These are phyloP conservation scores for Erpetoichthys calabaricus DNA, from an alignment of 2,797 vertebrate species.

Conservation along the genomic window DNA sequence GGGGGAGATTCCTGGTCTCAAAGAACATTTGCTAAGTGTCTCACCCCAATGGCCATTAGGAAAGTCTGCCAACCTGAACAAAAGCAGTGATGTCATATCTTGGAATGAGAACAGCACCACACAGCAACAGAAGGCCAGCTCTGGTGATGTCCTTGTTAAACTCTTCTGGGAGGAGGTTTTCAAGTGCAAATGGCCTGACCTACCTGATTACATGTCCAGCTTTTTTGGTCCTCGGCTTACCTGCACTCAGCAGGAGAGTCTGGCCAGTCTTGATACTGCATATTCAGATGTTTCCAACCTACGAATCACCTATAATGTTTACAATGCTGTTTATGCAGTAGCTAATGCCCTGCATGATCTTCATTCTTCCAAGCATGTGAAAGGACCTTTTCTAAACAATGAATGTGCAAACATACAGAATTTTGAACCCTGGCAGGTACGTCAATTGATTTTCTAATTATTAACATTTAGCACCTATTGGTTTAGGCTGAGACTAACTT, in stretches of 20 bases:
- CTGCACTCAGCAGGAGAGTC: conserved; percentile 9
- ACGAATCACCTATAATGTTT: conserved; percentile 5
- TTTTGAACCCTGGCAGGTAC: conserved; percentile 14
- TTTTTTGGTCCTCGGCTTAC: neutral
- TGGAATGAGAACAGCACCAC: neutral
- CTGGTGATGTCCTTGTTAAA: conserved; percentile 14
- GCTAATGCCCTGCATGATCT: conserved; percentile 9
- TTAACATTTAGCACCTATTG: too few species aligned
- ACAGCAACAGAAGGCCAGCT: neutral
- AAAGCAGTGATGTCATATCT: neutral
- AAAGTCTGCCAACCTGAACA: neutral
- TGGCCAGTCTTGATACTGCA: conserved; percentile 10
- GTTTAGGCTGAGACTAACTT: too few species aligned
- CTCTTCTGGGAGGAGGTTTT: conserved; percentile 16
- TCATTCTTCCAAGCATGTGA: conserved; percentile 2
- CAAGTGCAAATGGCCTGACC: conserved; percentile 11
- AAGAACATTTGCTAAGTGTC: conserved; percentile 14
- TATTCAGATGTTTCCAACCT: conserved; percentile 14
- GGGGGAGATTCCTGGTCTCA: conserved; percentile 16
- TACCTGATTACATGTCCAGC: neutral
- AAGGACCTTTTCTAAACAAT: conserved; percentile 1
- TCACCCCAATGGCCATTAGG: conserved; percentile 1
- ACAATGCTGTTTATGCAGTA: conserved; percentile 5
- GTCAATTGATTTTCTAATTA: too few species aligned
- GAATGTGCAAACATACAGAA: conserved; percentile 5